These are phyloP conservation scores for Chaenodraco wilsoni DNA, from an alignment of 2,797 vertebrate genomes.

Conservation along the genomic window DNA sequence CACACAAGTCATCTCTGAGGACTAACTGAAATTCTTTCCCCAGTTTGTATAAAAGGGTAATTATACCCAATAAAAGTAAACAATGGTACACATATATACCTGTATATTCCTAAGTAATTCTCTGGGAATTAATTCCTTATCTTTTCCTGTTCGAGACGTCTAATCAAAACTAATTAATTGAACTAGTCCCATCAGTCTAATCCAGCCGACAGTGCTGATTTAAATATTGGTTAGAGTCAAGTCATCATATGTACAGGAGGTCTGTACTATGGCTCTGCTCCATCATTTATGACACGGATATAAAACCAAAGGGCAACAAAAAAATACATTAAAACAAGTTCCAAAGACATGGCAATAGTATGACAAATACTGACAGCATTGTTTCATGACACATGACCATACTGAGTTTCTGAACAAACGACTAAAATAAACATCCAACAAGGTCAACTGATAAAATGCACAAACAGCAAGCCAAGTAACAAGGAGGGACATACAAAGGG, in stretches of 20 bases:
- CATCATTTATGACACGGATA: conserved; percentile 56
- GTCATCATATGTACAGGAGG: conserved; percentile 58
- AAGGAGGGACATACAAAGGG: conserved; percentile 28
- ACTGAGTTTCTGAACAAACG: conserved; percentile 39
- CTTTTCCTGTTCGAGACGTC: conserved; percentile 8
- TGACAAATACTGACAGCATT: conserved; percentile 48
- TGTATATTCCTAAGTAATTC: conserved; percentile 53
- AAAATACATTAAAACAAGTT: conserved; percentile 41
- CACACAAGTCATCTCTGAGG: conserved; percentile 15
- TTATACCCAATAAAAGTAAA: conserved; percentile 61
- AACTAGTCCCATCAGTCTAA: conserved; percentile 23
- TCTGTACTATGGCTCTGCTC: conserved; percentile 80
- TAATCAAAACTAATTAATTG: conserved; percentile 28
- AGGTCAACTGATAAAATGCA: conserved; percentile 49
- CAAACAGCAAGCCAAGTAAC: conserved; percentile 38
- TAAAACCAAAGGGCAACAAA: conserved; percentile 46
- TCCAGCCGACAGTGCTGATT: conserved; percentile 47
- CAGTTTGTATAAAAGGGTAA: conserved; percentile 54
- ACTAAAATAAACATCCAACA: conserved; percentile 35
- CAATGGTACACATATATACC: conserved; percentile 54
- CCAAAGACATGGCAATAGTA: conserved; percentile 55
- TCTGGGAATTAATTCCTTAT: conserved; percentile 44
- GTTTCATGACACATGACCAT: conserved; percentile 37
- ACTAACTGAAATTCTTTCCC: conserved; percentile 27
- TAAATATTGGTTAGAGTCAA: conserved; percentile 57